phyloP scores from a whole-genome alignment of 2,797 vertebrate genomes.

The Emys orbicularis region DNA sequence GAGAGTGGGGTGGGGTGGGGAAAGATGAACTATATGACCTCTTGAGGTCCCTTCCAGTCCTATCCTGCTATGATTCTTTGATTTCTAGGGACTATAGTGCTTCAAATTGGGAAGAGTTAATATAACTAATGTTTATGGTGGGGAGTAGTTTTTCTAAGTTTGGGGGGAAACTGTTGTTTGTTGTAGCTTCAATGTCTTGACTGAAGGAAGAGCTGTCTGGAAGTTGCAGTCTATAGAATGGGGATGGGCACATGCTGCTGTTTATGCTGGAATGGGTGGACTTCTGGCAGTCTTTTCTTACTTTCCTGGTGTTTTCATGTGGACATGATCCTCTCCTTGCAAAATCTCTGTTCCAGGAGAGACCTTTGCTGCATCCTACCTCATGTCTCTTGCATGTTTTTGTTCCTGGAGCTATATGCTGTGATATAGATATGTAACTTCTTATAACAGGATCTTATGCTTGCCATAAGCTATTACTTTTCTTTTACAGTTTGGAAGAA shows the following conservation, averaged over 20 bases:
- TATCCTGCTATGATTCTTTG: background rate
- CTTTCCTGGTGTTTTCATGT: background rate
- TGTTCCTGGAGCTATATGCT: background rate
- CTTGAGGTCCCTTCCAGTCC: background rate
- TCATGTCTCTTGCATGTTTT: background rate
- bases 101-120: background rate
- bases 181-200: background rate
- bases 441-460: background rate
- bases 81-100: background rate
- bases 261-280: background rate
- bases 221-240: background rate
- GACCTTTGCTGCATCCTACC: background rate
- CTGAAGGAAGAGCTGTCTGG: background rate
- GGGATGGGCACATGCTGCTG: background rate
- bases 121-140: background rate
- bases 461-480: slow-evolving; percentile 29
- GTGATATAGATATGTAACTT: background rate
- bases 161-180: background rate
- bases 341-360: background rate
- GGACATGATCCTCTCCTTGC: background rate
- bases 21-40: background rate
- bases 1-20: background rate
- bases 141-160: background rate
- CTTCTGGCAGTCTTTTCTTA: background rate
- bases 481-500: slow-evolving; percentile 92